Percentiles rank a stretch among this genome's conserved stretches.
Evolutionary conservation across 1,140 invertebrate species (phyloP).

Genomic region (Trichomalopsis sarcophagae): DNA sequence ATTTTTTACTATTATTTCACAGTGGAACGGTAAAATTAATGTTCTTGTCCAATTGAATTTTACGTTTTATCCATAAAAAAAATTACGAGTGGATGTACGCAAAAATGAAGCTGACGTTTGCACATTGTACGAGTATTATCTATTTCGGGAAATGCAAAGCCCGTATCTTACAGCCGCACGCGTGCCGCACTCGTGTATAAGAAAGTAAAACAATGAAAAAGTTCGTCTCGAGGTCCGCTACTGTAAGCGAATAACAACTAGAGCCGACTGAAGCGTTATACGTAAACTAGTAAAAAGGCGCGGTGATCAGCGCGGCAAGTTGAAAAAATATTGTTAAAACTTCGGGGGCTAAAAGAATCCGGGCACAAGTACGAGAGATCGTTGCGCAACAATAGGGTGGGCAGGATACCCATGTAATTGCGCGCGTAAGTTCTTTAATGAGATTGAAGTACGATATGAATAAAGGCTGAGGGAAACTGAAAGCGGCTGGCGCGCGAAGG

Average conservation of each 20-base stretch:
- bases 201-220: constrained; percentile 32
- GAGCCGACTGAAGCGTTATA: neutral
- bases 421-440: constrained; percentile 49
- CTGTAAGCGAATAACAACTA: constrained; percentile 36
- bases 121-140: neutral
- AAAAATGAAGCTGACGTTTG: neutral
- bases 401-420: constrained; percentile 40
- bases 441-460: constrained; percentile 51
- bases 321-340: constrained; percentile 7
- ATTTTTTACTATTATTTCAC: no score
- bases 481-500: constrained; percentile 11
- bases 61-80: no score
- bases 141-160: neutral
- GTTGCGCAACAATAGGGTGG: constrained; percentile 13
- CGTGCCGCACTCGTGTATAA: neutral
- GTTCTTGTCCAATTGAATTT: no score
- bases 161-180: neutral
- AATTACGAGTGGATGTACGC: no score
- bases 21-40: no score
- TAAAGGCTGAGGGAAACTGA: constrained; percentile 50
- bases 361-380: neutral
- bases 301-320: neutral
- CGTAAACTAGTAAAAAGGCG: neutral
- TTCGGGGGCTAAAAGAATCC: neutral
- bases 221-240: neutral